These are phyloP conservation scores for Passer montanus DNA, from an alignment of 2,113 vertebrate species.

Conservation along the genomic window DNA sequence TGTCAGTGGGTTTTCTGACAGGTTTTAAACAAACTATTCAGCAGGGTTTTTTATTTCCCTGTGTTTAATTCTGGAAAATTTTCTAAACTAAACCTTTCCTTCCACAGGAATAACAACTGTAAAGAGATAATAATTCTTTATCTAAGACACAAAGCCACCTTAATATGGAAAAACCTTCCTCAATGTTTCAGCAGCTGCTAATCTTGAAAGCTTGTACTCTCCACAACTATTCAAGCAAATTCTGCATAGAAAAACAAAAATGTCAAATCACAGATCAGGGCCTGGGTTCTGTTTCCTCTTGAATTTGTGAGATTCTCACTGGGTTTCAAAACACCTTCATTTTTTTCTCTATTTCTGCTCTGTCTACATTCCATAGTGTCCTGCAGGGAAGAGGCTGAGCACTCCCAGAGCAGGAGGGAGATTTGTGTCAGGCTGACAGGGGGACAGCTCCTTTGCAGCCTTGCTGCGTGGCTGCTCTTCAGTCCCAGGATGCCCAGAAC, in stretches of 20 bases:
- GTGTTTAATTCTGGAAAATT: neutral
- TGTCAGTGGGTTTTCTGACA: neutral
- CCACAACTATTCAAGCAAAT: neutral
- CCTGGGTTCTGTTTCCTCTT: neutral
- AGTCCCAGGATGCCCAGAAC: neutral
- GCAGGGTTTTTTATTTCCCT: neutral
- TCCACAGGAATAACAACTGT: neutral
- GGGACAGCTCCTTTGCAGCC: neutral
- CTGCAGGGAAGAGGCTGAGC: neutral
- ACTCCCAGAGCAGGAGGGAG: neutral
- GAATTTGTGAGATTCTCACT: neutral
- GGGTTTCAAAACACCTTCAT: neutral
- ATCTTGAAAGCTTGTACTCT: neutral
- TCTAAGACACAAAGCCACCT: neutral
- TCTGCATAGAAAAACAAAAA: neutral
- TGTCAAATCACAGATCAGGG: neutral
- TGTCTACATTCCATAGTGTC: neutral
- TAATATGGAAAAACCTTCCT: neutral
- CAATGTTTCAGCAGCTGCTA: neutral
- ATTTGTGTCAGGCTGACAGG: neutral
- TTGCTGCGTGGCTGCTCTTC: fast-evolving
- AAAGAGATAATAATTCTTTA: neutral
- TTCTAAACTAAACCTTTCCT: neutral
- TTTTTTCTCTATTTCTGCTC: neutral
- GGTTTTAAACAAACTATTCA: neutral